A percentile compares a stretch with the other conserved stretches of the same genome.
phyloP scores from a whole-genome alignment of 2,797 vertebrate species.

The Manis javanica region DNA sequence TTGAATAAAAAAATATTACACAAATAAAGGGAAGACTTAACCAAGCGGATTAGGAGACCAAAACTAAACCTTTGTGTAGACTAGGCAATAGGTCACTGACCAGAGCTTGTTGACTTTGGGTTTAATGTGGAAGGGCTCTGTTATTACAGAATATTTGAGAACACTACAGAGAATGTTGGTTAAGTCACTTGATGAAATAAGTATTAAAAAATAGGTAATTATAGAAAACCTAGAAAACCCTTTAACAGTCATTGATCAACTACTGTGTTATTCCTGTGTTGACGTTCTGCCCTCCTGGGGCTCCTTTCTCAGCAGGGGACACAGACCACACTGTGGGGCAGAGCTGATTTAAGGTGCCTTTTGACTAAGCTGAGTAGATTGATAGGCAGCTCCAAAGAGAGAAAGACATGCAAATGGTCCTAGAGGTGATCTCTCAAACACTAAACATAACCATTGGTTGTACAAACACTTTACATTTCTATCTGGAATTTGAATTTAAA shows the following conservation, averaged over 20 bases:
- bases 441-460: neutral
- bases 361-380: neutral
- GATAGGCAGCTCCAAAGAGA: neutral
- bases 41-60: neutral
- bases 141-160: constrained; percentile 10
- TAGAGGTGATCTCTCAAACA: neutral
- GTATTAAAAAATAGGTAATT: neutral
- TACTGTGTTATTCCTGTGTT: neutral
- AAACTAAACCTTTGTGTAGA: neutral
- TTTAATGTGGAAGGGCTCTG: neutral
- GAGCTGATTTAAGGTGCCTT: neutral
- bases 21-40: neutral
- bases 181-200: neutral
- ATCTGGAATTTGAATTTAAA: constrained; percentile 10
- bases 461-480: neutral
- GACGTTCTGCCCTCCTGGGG: neutral
- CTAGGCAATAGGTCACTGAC: neutral
- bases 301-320: neutral
- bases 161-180: neutral
- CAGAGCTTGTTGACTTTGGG: neutral
- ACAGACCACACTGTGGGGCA: neutral
- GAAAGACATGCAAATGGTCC: constrained; percentile 11
- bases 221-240: neutral
- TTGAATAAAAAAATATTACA: neutral
- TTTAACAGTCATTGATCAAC: neutral